Conservation (phyloP, 2,797 vertebrate genomes). For the Microctenopoma lineatum region DNA sequence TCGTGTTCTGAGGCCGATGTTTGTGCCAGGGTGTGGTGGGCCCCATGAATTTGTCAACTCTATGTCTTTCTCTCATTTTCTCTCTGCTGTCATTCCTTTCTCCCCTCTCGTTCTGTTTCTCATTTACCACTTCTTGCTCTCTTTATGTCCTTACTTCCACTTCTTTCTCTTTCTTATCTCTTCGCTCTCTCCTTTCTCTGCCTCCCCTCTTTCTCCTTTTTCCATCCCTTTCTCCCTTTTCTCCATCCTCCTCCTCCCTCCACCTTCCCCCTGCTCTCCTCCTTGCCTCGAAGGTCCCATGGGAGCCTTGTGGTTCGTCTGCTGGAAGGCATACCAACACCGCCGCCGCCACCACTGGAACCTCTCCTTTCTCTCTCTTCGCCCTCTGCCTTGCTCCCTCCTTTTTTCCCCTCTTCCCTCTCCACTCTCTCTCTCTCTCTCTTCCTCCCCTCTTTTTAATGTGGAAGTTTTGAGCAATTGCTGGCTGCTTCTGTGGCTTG, state of each 20-base stretch:
- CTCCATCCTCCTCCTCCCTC: constrained; percentile 5
- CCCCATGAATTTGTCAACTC: constrained; percentile 76
- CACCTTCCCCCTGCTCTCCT: constrained; percentile 40
- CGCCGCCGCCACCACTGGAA: constrained; percentile 82
- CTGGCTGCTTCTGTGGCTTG: constrained; percentile 85
- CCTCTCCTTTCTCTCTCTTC: constrained; percentile 70
- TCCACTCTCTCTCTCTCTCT: constrained; percentile 47
- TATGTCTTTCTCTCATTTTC: constrained; percentile 67
- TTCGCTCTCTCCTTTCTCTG: constrained; percentile 20
- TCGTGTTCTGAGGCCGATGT: constrained; percentile 73
- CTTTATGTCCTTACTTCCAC: constrained; percentile 46
- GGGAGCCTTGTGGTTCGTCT: constrained; percentile 82
- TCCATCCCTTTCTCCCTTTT: constrained; percentile 3
- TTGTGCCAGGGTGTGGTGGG: constrained; percentile 78
- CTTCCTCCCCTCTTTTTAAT: constrained; percentile 79
- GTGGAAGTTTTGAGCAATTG: constrained; percentile 88
- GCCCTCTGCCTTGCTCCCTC: constrained; percentile 59
- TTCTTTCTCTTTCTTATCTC: constrained; percentile 32
- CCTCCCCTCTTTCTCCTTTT: constrained; percentile 17
- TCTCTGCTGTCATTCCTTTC: constrained; percentile 59
- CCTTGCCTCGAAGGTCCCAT: constrained; percentile 75
- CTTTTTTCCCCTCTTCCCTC: constrained; percentile 30
- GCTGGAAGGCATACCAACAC: constrained; percentile 83
- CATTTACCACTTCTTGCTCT: constrained; percentile 59
- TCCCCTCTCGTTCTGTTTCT: constrained; percentile 61